Evolutionary conservation across 2,113 vertebrate species (phyloP).

Genomic region (Myrmecobius fasciatus): DNA sequence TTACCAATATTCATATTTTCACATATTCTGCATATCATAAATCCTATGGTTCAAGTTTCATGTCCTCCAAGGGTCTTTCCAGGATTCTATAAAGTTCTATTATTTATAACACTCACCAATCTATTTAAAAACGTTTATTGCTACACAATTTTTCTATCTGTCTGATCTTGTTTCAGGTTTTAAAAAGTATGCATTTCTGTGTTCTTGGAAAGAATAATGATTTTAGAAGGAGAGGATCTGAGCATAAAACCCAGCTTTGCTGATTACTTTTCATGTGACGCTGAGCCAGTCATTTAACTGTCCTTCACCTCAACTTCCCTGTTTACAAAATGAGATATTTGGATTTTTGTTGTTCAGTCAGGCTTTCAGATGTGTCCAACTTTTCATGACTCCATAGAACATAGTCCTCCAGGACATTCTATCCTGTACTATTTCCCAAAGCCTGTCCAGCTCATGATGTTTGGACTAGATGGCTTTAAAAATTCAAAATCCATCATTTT

Average conservation of each 20-base stretch:
- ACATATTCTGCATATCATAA: not conserved
- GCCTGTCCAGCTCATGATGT: not conserved
- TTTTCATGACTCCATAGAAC: not conserved
- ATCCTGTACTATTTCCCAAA: not conserved
- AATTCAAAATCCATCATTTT: not conserved
- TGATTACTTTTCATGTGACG: not conserved
- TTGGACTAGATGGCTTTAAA: not conserved
- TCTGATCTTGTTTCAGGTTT: not conserved
- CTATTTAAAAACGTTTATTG: not conserved
- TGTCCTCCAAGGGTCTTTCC: not conserved
- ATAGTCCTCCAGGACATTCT: not conserved
- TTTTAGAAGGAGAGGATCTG: not conserved
- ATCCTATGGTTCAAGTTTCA: not conserved
- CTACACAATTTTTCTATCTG: not conserved
- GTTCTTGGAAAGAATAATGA: not conserved
- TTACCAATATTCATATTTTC: not conserved
- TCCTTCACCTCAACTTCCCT: not conserved
- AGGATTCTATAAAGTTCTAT: not conserved
- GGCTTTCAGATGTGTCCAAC: not conserved
- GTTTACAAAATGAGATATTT: not conserved
- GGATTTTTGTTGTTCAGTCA: not conserved
- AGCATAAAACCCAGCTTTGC: not conserved
- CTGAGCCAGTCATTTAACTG: too few species aligned
- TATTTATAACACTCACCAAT: not conserved
- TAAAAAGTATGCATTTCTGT: not conserved